These are phyloP conservation scores for Chloebia gouldiae DNA, from an alignment of 2,113 vertebrate species.

Conservation along the genomic window DNA sequence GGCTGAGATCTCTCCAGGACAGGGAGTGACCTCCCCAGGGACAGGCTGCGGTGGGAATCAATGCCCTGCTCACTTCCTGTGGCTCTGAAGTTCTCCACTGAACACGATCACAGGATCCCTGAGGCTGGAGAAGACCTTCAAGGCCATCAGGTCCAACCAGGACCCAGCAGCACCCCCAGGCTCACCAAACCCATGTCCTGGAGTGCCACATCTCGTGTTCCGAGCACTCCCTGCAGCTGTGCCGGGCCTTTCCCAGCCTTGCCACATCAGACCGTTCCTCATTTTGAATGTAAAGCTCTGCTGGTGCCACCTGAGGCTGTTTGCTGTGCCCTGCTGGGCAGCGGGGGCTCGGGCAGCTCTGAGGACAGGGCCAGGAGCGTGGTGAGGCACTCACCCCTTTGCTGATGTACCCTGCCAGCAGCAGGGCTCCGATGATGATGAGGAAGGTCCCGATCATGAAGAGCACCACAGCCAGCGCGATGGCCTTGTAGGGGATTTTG, in stretches of 20 bases:
- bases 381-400: constrained; percentile 79
- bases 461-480: constrained; percentile 86
- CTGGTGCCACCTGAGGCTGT: neutral
- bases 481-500: constrained; percentile 98
- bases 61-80: neutral
- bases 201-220: neutral
- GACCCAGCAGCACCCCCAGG: neutral
- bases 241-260: neutral
- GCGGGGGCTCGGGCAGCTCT: neutral
- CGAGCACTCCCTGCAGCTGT: neutral
- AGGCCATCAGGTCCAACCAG: neutral
- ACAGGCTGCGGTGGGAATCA: fast-evolving
- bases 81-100: neutral
- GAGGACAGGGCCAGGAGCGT: neutral
- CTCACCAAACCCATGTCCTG: neutral
- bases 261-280: neutral
- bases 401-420: constrained; percentile 91
- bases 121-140: neutral
- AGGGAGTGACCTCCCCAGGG: neutral
- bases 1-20: neutral
- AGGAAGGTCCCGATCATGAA: constrained; percentile 92
- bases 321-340: neutral
- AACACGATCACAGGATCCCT: fast-evolving
- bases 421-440: constrained; percentile 90
- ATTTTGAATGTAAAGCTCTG: neutral